Base-by-base conservation (phyloP, 2,888 invertebrate genomes). In the Troides aeacus region DNA sequence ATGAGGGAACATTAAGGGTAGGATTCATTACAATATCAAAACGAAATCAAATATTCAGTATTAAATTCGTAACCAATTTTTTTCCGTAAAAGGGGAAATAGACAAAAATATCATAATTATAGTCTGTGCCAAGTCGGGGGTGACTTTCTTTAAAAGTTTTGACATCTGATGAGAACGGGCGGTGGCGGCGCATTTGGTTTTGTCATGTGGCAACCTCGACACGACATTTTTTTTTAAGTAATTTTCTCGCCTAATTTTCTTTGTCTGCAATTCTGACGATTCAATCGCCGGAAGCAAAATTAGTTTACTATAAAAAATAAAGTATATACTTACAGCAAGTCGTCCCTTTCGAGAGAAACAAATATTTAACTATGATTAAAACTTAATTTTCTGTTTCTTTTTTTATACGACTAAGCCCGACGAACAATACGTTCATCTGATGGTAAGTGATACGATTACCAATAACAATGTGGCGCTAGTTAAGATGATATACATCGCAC, bases 161-260 rank as follows among this genome's bases (percentile, higher is more conserved):
- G 80, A 84, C 78, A 69, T 75, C 74, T 75, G 81, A 87, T 90
- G 92, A 89, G 91, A 91, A 91, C 76, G 75, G 75, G 70, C 77
- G 75, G 79, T 85, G 84, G 76, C 81, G 75, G 75, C 79, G 73
- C 92, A 86, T 84, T 85, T 89, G 92, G 80, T 79, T 84, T 79
- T 89, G 87, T 84, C 90, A 81, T 85, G 83, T 80, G 86, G 81
- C 84, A 78, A 77, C 76, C 73, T 73, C 74, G 72, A 73, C 73
- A 71, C 72, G 75, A 79, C 76, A 78, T 53, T 85, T 87, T 87
- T 85, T 89, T 86, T 88, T 86, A 86, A 84, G 23, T 58, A 84
- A 83, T 83, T 86, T 87, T 90, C 84, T 84, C 86, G 89, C 84
- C 88, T 85, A 91, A 90, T 90, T 90, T 88, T 84, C 85, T 78